phyloP scores from a whole-genome alignment of 2,797 vertebrate genomes.

The Mus caroli region DNA sequence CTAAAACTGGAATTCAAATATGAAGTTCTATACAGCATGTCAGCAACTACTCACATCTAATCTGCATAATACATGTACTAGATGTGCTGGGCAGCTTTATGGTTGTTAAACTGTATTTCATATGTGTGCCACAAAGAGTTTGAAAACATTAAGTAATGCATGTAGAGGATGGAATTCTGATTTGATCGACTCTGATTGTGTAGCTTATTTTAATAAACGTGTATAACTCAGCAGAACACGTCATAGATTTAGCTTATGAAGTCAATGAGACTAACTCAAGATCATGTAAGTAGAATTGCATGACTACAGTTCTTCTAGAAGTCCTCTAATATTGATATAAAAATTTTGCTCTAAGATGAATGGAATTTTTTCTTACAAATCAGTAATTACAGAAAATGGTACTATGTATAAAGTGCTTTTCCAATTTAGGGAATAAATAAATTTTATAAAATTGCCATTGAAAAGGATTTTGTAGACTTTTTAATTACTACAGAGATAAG shows the following conservation, averaged over 20 bases:
- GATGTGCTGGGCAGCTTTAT: neutral
- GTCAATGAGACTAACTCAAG: neutral
- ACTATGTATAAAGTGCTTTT: neutral
- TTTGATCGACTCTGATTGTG: neutral
- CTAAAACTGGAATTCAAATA: slow-evolving; percentile 43
- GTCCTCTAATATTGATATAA: neutral
- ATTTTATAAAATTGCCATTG: neutral
- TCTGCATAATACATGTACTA: neutral
- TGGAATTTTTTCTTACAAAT: neutral
- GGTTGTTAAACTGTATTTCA: neutral
- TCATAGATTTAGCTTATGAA: neutral
- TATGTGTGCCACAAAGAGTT: neutral
- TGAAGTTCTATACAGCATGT: slow-evolving; percentile 34
- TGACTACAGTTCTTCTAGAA: neutral
- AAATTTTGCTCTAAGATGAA: neutral
- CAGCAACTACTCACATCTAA: neutral
- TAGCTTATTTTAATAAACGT: neutral
- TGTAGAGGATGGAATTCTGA: neutral
- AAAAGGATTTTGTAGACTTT: neutral
- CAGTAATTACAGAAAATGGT: neutral
- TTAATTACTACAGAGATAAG: neutral
- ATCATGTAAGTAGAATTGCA: neutral
- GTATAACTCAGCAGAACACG: neutral
- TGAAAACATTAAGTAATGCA: slow-evolving; percentile 6
- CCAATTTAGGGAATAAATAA: slow-evolving; percentile 37